These are phyloP conservation scores for Zosterops lateralis DNA, from an alignment of 2,113 vertebrate genomes.

Conservation along the genomic window DNA sequence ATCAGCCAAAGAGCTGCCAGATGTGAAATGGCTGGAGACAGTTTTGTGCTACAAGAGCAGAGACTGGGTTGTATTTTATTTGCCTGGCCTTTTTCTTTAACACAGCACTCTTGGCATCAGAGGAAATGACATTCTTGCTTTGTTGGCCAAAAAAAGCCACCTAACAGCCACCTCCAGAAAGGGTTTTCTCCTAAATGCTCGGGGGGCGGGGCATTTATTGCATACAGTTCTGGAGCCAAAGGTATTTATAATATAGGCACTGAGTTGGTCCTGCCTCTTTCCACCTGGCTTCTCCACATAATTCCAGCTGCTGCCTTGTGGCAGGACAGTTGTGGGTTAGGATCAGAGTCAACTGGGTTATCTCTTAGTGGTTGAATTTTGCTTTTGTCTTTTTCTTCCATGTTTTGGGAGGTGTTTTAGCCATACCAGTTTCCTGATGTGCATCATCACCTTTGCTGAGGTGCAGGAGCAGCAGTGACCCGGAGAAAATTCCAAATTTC, in stretches of 20 bases:
- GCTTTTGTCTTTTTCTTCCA: not conserved
- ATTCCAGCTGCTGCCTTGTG: not conserved
- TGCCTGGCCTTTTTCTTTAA: not conserved
- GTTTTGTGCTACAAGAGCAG: not conserved
- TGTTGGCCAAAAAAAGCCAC: not conserved
- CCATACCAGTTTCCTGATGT: not conserved
- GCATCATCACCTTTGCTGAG: not conserved
- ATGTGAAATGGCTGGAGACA: not conserved
- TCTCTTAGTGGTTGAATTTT: not conserved
- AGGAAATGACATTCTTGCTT: not conserved
- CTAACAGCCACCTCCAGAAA: not conserved
- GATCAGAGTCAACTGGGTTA: not conserved
- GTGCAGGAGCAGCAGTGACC: not conserved
- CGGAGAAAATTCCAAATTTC: not conserved
- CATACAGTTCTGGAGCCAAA: accelerated
- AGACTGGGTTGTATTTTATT: not conserved
- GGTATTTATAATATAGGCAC: accelerated
- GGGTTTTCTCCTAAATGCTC: not conserved
- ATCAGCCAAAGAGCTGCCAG: not conserved
- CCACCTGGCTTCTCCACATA: not conserved
- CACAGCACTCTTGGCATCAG: not conserved
- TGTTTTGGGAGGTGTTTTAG: not conserved
- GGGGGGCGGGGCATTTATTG: accelerated
- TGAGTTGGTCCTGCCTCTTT: not conserved
- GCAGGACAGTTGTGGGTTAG: not conserved